Percentiles rank a stretch among this genome's conserved stretches.
These are phyloP conservation scores for Tetragonisca angustula DNA, from an alignment of 2,888 invertebrate species.

Conservation along the genomic window DNA sequence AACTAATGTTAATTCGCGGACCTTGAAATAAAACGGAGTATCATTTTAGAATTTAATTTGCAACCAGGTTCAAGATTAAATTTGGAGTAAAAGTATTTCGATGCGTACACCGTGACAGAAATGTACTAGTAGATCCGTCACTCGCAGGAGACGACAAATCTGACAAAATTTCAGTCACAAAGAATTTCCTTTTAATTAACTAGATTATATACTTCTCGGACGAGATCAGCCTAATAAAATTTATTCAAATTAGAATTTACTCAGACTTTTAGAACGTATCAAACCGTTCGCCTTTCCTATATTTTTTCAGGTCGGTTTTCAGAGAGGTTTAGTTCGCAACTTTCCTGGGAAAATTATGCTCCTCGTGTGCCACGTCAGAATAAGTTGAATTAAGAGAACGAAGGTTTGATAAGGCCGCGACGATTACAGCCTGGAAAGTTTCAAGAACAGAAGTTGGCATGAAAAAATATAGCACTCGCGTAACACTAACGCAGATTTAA, in stretches of 20 bases:
- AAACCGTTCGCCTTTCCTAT: not conserved
- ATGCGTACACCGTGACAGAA: too few species aligned
- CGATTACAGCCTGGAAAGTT: conserved; percentile 8
- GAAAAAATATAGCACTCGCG: conserved; percentile 7
- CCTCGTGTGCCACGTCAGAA: conserved; percentile 1
- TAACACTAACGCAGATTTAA: not conserved
- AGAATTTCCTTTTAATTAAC: too few species aligned
- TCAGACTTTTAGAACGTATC: not conserved
- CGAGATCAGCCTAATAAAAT: too few species aligned
- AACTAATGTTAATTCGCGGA: not conserved
- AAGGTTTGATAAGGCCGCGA: conserved; percentile 30
- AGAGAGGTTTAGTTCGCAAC: not conserved
- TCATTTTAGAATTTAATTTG: not conserved
- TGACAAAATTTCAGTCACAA: too few species aligned
- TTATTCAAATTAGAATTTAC: too few species aligned
- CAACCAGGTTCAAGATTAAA: not conserved
- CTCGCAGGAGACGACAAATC: too few species aligned
- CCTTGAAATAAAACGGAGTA: not conserved
- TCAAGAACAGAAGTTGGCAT: conserved; percentile 7
- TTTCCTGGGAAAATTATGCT: not conserved
- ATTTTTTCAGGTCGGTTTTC: not conserved
- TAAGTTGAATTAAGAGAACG: conserved; percentile 38
- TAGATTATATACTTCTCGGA: too few species aligned
- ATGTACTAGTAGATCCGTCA: too few species aligned
- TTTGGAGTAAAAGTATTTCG: not conserved